Evolutionary conservation across 2,888 invertebrate species (phyloP), one percentile per base, ranked within the genome.

Genomic region (Dastarcus helophoroides): DNA sequence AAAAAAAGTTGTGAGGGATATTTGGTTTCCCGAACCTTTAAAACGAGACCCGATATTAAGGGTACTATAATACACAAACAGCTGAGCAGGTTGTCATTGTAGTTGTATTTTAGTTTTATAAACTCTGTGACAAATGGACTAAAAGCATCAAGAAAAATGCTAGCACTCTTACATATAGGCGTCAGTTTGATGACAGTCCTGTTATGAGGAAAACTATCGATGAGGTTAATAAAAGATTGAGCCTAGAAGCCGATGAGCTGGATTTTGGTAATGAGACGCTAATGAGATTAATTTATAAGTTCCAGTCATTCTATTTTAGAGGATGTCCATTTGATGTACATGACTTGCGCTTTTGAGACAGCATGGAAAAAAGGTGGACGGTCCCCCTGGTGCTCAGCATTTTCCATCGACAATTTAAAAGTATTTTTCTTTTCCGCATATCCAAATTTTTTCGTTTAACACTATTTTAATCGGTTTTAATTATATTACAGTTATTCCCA

Each of bases 381-480:
- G 21, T 85, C 86, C 4, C 79, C 85, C 0, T 89, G 89, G 89
- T 89, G 89, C 62, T 67, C 68, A 40, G 64, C 74, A 16, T 79
- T 89, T 51, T 69, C 76, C 40, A 49, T 63, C 33, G 58, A 73
- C 3, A 70, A 74, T 41, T 63, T 79, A 3, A 59, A 66, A 57
- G 71, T 71, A 50, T 27, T 15, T n/a, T n/a, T n/a, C n/a, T n/a
- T n/a, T n/a, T n/a, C n/a, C n/a, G n/a, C n/a, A n/a, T 30, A 23
- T 11, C 4, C 7, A 19, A n/a, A 19, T 19, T 19, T n/a, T 19
- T 19, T n/a, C n/a, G 7, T n/a, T n/a, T n/a, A n/a, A n/a, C n/a
- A n/a, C n/a, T n/a, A n/a, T n/a, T n/a, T n/a, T n/a, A n/a, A n/a
- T n/a, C n/a, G n/a, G n/a, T n/a, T n/a, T n/a, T n/a, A n/a, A n/a